Evolutionary conservation across 2,113 vertebrate species (phyloP).

Genomic region (Platycercus adscitus): DNA sequence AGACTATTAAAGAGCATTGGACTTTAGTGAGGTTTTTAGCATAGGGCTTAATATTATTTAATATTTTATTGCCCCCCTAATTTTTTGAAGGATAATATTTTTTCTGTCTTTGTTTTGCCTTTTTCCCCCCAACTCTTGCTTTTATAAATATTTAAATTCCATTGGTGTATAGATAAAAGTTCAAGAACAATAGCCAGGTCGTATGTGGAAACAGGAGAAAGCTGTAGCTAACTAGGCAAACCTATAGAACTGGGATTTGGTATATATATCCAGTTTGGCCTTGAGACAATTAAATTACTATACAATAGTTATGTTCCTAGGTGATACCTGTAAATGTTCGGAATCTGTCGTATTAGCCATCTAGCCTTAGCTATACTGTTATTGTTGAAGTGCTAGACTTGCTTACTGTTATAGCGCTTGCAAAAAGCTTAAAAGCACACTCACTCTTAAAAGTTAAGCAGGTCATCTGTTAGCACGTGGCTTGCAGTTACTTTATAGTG

Average conservation of each 20-base stretch:
- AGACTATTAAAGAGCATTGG: background rate
- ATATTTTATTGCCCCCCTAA: accelerated
- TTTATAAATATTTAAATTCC: background rate
- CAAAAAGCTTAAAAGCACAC: background rate
- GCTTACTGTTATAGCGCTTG: background rate
- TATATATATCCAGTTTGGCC: background rate
- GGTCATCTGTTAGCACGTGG: background rate
- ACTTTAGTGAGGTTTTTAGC: background rate
- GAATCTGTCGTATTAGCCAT: background rate
- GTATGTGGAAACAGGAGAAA: background rate
- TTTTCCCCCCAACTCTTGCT: background rate
- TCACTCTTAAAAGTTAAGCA: background rate
- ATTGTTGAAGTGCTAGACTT: background rate
- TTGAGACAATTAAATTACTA: background rate
- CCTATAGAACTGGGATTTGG: background rate
- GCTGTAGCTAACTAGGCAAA: background rate
- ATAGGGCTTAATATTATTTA: background rate
- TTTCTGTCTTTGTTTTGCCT: background rate
- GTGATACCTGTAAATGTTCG: background rate
- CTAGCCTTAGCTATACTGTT: background rate
- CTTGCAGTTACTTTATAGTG: background rate
- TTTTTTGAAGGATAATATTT: background rate
- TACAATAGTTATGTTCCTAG: background rate
- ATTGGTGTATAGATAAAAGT: background rate
- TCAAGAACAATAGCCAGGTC: background rate